These are phyloP conservation scores for Tamias sibiricus DNA, from an alignment of 2,113 vertebrate genomes.

Conservation along the genomic window DNA sequence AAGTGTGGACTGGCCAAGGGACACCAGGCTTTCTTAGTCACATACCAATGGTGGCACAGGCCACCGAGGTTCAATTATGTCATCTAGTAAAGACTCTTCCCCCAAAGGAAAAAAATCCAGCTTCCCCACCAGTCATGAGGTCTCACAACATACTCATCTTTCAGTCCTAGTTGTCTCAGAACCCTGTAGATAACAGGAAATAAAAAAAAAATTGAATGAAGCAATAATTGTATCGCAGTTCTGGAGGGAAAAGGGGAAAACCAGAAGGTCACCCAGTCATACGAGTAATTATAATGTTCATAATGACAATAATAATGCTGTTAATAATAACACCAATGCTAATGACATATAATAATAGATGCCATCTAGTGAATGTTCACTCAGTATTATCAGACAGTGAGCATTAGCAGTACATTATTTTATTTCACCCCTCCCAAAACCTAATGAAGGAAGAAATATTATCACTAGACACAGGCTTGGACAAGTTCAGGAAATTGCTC, in stretches of 20 bases:
- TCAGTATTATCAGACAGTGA: background rate
- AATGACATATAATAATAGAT: background rate
- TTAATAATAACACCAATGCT: background rate
- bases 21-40: background rate
- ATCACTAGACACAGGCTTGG: background rate
- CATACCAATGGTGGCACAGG: background rate
- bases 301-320: background rate
- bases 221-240: background rate
- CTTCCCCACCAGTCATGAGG: background rate
- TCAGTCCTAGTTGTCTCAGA: background rate
- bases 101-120: background rate
- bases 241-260: background rate
- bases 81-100: background rate
- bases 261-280: background rate
- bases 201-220: background rate
- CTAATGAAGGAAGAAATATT: background rate
- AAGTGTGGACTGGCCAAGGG: background rate
- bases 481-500: background rate
- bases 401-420: background rate
- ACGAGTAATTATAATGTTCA: background rate
- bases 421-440: background rate
- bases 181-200: background rate
- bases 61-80: background rate
- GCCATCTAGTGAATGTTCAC: constrained; percentile 2
- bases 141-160: background rate